Percentiles rank a stretch among this genome's conserved stretches.
Evolutionary conservation across 2,888 invertebrate genomes (phyloP).

Genomic region (Thyatira batis): DNA sequence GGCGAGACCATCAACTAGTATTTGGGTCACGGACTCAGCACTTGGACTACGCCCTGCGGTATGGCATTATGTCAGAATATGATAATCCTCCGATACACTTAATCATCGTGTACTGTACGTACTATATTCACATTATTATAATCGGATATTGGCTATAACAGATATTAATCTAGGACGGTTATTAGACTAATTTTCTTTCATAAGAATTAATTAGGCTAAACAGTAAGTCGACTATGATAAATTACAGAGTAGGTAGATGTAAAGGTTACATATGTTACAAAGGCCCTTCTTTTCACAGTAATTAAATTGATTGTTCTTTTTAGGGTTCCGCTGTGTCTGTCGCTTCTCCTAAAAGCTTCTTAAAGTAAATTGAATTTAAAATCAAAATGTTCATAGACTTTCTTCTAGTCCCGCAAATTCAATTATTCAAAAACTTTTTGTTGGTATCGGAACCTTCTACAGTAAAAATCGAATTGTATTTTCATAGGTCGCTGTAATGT

Average conservation of each 20-base stretch:
- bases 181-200: conserved; percentile 9
- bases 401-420: background rate
- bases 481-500: background rate
- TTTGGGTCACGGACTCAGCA: conserved; percentile 57
- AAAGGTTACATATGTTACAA: background rate
- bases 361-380: background rate
- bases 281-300: conserved; percentile 5
- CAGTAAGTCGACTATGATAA: background rate
- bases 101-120: conserved; percentile 39
- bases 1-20: conserved; percentile 37
- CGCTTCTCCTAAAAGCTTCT: background rate
- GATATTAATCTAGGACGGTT: conserved; percentile 29
- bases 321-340: background rate
- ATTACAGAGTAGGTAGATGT: background rate
- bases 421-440: background rate
- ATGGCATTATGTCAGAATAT: conserved; percentile 35
- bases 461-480: background rate
- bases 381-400: background rate
- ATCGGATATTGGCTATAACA: conserved; percentile 31
- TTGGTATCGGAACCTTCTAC: background rate
- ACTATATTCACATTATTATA: conserved; percentile 32
- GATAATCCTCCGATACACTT: conserved; percentile 50
- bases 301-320: conserved; percentile 1
- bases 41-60: conserved; percentile 52
- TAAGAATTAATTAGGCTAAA: conserved; percentile 3